Percentiles rank a stretch among this genome's conserved stretches.
Conservation (phyloP, 2,888 invertebrate species). For the Drosophila diplacantha region DNA sequence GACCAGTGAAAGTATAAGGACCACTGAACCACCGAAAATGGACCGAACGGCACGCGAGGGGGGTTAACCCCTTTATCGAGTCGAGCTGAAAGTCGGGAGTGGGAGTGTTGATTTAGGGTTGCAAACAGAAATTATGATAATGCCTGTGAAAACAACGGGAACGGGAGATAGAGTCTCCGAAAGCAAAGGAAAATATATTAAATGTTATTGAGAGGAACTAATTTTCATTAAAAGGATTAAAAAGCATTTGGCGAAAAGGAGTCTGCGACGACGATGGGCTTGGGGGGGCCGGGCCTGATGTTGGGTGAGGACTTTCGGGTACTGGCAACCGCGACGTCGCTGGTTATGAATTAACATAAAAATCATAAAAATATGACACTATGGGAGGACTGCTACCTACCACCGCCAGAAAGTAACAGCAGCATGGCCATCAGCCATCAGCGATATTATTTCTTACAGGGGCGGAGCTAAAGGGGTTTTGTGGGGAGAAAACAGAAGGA, state of each 20-base stretch:
- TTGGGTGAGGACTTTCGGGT: background rate
- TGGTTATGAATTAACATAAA: constrained; percentile 72
- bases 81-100: constrained; percentile 35
- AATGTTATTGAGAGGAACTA: constrained; percentile 75
- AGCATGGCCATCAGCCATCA: constrained; percentile 18
- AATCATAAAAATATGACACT: constrained; percentile 73
- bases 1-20: constrained; percentile 1
- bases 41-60: background rate
- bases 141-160: constrained; percentile 70
- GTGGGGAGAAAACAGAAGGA: background rate
- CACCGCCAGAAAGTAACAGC: constrained; percentile 15
- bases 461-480: background rate
- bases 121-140: constrained; percentile 76
- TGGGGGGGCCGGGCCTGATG: background rate
- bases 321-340: constrained; percentile 28
- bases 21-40: constrained; percentile 23
- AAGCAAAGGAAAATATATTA: constrained; percentile 73
- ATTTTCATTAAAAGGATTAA: constrained; percentile 77
- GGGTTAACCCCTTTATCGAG: constrained; percentile 62
- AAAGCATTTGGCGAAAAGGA: constrained; percentile 62
- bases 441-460: constrained; percentile 19
- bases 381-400: constrained; percentile 36
- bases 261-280: constrained; percentile 8
- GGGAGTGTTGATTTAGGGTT: constrained; percentile 75
- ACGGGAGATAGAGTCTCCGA: constrained; percentile 29